Percentiles rank a stretch among this genome's conserved stretches.
phyloP scores from a whole-genome alignment of 92 coral and sea anemone genomes.

The Epizoanthus stellaris region DNA sequence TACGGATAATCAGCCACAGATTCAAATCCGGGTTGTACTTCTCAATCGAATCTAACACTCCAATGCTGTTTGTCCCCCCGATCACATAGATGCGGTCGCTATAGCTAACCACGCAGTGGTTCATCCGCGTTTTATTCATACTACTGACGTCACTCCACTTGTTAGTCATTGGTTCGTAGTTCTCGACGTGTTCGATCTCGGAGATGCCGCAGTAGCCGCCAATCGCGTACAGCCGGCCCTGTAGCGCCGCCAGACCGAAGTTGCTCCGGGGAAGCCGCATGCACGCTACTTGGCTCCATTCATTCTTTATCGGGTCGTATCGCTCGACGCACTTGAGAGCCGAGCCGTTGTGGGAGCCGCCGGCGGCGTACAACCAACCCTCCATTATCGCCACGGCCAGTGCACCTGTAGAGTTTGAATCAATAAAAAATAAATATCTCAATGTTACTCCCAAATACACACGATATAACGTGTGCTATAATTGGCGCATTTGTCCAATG shows the following conservation, averaged over 20 bases:
- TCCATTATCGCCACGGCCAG: conserved; percentile 87
- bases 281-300: conserved; percentile 90
- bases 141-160: conserved; percentile 96
- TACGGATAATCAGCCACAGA: conserved; percentile 95
- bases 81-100: conserved; percentile 89
- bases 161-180: conserved; percentile 92
- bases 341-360: conserved; percentile 99
- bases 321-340: conserved; percentile 95
- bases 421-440: background rate
- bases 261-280: conserved; percentile 97
- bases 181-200: conserved; percentile 96
- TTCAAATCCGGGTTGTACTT: conserved; percentile 92
- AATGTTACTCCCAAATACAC: too few species aligned
- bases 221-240: conserved; percentile 88
- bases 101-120: conserved; percentile 87
- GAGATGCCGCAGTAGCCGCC: conserved; percentile 97
- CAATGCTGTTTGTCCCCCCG: conserved; percentile 91
- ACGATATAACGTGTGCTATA: background rate
- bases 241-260: conserved; percentile 87
- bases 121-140: conserved; percentile 95
- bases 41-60: conserved; percentile 95
- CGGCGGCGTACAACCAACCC: conserved; percentile 97
- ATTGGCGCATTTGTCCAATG: background rate
- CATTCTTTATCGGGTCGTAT: conserved; percentile 88
- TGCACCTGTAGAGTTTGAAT: conserved; percentile 64